phyloP scores from a whole-genome alignment of 2,888 invertebrate species.

The Spicauda simplicius region DNA sequence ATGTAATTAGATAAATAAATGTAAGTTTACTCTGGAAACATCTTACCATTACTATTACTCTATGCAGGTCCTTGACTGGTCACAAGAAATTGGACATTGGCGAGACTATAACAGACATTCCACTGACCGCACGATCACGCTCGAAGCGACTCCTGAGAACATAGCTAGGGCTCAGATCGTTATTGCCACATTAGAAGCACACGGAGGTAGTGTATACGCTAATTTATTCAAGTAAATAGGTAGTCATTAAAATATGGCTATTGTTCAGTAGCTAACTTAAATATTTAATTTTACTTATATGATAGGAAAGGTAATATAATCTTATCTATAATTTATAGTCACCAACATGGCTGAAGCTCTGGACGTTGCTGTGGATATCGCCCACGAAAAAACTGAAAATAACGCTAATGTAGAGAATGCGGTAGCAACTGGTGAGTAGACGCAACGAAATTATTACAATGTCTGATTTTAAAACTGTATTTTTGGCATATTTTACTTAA shows the following conservation, averaged over 20 bases:
- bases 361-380: slow-evolving; percentile 80
- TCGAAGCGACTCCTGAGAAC: slow-evolving; percentile 79
- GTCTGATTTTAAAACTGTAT: no score
- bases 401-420: neutral
- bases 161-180: slow-evolving; percentile 86
- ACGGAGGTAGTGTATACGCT: slow-evolving; percentile 68
- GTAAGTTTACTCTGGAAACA: no score
- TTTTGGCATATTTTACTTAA: no score
- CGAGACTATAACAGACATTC: neutral
- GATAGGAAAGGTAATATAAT: no score
- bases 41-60: neutral
- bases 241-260: no score
- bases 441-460: no score
- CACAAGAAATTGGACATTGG: neutral
- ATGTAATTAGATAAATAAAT: no score
- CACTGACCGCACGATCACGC: slow-evolving; percentile 43
- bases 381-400: slow-evolving; percentile 60
- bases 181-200: slow-evolving; percentile 80
- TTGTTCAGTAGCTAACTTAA: no score
- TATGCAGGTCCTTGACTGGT: neutral
- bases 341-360: slow-evolving; percentile 89
- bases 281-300: no score
- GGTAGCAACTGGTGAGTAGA: neutral
- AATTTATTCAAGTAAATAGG: neutral
- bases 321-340: slow-evolving; percentile 57